Evolutionary conservation across 2,113 vertebrate species (phyloP), one percentile per base, ranked within the genome.

Genomic region (Poeciliopsis occidentalis): DNA sequence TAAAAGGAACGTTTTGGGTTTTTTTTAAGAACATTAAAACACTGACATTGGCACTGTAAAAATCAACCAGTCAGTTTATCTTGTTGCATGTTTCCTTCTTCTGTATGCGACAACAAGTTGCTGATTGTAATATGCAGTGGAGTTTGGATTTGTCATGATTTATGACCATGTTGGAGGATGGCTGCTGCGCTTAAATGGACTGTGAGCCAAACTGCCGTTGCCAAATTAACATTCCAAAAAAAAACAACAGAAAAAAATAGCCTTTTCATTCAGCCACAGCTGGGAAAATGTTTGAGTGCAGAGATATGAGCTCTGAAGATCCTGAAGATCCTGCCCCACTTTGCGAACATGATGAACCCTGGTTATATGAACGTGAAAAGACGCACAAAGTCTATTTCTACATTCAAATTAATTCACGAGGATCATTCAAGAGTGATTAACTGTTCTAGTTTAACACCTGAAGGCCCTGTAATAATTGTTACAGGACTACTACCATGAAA

Each of bases 371-470:
- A 75, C 4, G n/a, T 44, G 37, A 37, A 6, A 13, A 41, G 12
- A 67, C 61, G 76, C 51, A 65, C 29, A 67, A 67, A 60, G 65
- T 78, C 32, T 69, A 13, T 80, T 78, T 76, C 47, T 75, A 77
- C 51, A 75, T 84, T 73, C 67, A 77, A 30, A 10, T 64, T 26
- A 54, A 31, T 63, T 61, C 37, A 30, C 77, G 71, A 87, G 79
- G 71, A 90, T 89, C 87, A 87, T 86, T 71, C 81, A 66, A 73
- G 77, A 84, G 17, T 83, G 83, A 80, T 79, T 90, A 74, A 60
- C 51, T 79, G 61, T 79, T 81, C 44, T 64, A 62, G 37, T 72
- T 67, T 80, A 69, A 75, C 60, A 66, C 68, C 76, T 81, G 39
- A 79, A 73, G 61, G 62, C 79, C 70, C 76, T 72, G 69, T 78